Evolutionary conservation across 2,888 invertebrate genomes (phyloP), one percentile per base, ranked within the genome.

Genomic region (Drosophila lacicola): DNA sequence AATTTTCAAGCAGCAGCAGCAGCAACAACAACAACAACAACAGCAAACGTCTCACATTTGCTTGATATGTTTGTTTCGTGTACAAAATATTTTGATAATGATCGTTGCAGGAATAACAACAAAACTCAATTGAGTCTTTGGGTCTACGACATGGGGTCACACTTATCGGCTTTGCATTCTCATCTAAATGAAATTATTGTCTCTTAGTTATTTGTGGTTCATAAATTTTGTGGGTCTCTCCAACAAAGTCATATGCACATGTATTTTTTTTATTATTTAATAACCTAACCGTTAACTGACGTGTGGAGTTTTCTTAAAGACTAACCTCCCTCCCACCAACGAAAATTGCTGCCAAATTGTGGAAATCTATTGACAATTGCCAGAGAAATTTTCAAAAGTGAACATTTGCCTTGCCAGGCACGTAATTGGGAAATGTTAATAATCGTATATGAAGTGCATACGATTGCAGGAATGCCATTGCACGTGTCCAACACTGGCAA

Each of bases 61-160:
- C 85, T 80, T 79, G 88, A 83, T 88, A 88, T 83, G 88, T 79
- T 70, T 76, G 62, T 77, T 82, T 82, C 85, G 72, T 88, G 85
- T 83, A 82, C 69, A 85, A 85, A 82, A 88, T 88, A 88, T 74
- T 79, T 82, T 85, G 83, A 83, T 88, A 83, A 77, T 66, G 74
- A 83, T 88, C 82, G 55, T 56, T 47, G 47, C 29, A 2, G 50
- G 36, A 74, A 74, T 66, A 68, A 81, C 78, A 82, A 82, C 71
- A 77, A 63, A 82, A 87, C 68, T 65, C 87, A 87, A 84, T 82
- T 87, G 75, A 78, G 61, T 61, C 36, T 11, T 11, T 41, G 51
- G 36, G 17, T 62, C 61, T 21, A n/a, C 14, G 49, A 71, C 62
- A 64, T 53, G 62, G 70, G 44, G 53, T 60, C 67, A 72, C 76